phyloP scores from a whole-genome alignment of 64 coral and sea anemone genomes.

The Pocillopora damicornis region DNA sequence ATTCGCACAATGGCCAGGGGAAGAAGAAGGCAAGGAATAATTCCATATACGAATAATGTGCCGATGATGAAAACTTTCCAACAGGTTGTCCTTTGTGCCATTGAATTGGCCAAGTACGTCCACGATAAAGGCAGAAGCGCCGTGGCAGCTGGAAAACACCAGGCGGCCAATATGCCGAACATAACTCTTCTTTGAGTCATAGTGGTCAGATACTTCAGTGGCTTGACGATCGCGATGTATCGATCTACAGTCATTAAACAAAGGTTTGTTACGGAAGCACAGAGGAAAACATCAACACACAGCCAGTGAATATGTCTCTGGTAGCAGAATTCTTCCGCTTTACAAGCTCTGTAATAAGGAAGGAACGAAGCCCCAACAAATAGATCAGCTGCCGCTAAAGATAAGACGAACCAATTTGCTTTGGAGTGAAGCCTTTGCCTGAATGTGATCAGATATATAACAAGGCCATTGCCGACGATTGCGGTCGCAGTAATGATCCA shows the following conservation, averaged over 20 bases:
- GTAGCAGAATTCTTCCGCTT: neutral
- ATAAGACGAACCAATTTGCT: constrained; percentile 26
- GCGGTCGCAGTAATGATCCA: neutral
- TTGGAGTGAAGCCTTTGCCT: neutral
- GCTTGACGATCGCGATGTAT: constrained; percentile 52
- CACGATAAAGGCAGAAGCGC: constrained; percentile 1
- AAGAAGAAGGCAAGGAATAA: neutral
- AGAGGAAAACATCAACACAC: constrained; percentile 12
- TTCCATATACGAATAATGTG: neutral
- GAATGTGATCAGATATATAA: neutral
- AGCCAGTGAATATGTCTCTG: neutral
- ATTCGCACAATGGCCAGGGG: constrained; percentile 1
- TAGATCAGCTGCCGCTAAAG: constrained; percentile 9
- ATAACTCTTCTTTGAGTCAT: constrained; percentile 4
- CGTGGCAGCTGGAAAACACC: constrained; percentile 18
- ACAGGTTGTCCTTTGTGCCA: neutral
- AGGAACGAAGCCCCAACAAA: neutral
- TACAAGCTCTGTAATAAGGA: neutral
- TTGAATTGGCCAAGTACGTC: neutral
- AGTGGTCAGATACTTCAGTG: constrained; percentile 19
- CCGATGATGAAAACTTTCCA: neutral
- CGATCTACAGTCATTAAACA: constrained; percentile 44
- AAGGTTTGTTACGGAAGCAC: constrained; percentile 38
- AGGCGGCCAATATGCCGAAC: neutral
- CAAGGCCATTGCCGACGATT: constrained; percentile 1